Evolutionary conservation across 1,140 invertebrate species (phyloP), one percentile per base, ranked within the genome.

Genomic region (Cryptotermes secundus): DNA sequence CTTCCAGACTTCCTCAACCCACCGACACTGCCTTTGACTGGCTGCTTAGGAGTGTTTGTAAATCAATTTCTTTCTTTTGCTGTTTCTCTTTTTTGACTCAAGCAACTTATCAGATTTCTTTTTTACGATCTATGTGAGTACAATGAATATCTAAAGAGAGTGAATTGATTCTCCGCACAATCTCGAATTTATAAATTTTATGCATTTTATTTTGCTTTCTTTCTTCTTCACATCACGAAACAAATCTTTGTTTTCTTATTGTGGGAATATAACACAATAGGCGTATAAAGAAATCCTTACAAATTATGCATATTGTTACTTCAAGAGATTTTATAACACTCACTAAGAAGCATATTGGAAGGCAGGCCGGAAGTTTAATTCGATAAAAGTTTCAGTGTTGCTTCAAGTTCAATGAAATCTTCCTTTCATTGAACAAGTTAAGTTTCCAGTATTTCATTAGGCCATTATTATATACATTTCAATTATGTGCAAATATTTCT

Each of bases 41-140:
- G 31, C 26, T 72, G 26, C n/a, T 72, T 72, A 72, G 7, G n/a
- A 72, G n/a, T 72, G n/a, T 72, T 72, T 72, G 59, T 72, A 72
- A 72, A 72, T 72, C 59, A 9, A 72, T 72, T 72, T 65, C n/a
- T 65, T 72, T 72, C 16, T 72, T n/a, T n/a, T n/a, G n/a, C 53
- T 72, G 45, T 22, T 49, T 22, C 10, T 16, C 10, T 72, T 72
- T 31, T n/a, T 59, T 26, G n/a, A 16, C n/a, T 72, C 26, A 72
- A 49, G 16, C 16, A 49, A 72, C 59, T 72, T 72, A 72, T 72
- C 59, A 72, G 59, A 31, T 72, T 72, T n/a, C n/a, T n/a, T 72
- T 72, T 26, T 72, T 72, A 72, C 59, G 31, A 72, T 72, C 59
- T 26, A 26, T 72, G 59, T 31, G 59, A 72, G 31, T 14, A 7